Base-by-base conservation (phyloP, 1,140 invertebrate species). In the Potamilus streckersoni region DNA sequence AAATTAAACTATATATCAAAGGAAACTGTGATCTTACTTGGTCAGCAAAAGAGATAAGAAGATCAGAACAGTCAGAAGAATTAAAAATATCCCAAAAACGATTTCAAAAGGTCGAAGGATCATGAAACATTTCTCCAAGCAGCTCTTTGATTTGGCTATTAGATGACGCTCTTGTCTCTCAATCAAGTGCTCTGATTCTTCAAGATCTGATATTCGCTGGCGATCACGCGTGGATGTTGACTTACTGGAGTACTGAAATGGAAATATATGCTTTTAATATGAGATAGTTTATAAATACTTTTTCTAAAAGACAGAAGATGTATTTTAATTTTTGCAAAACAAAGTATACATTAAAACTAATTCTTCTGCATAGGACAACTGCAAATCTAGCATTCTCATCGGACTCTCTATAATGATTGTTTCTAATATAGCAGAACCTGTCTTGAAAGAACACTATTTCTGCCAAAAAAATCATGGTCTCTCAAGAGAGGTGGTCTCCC, bases 11-110 rank as follows among this genome's bases (percentile, higher is more conserved):
- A 4, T 38, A 38, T 62, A 62, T 11, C 8, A 8, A 8, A 62
- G 19, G 6, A 62, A 62, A 62, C 19, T 11, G 19, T 8, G 20
- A 56, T 79, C 86, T 86, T 84, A 91, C 90, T 90, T 91, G n/a
- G 88, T 90, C 2, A 91, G 75, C 38, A 91, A 79, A 19, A 91
- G 82, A 8, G 91, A 91, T n/a, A 91, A 66, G 79, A 90, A 90
- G 15, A 91, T 80, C n/a, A 91, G 78, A 3, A 90, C 56, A 2
- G 87, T 87, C 64, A 91, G 57, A 16, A 89, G 64, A 15, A 85
- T 73, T 31, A 89, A 84, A 13, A 88, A 56, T 20, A 90, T 73
- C 19, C 90, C 91, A 77, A 90, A 78, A 17, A 89, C 66, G 13
- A 91, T 85, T 76, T 91, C 85, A 78, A 90, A 86, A 5, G 90